A percentile compares a stretch with the other conserved stretches of the same genome.
These are phyloP conservation scores for Carassius gibelio DNA, from an alignment of 2,113 vertebrate species.

Conservation along the genomic window DNA sequence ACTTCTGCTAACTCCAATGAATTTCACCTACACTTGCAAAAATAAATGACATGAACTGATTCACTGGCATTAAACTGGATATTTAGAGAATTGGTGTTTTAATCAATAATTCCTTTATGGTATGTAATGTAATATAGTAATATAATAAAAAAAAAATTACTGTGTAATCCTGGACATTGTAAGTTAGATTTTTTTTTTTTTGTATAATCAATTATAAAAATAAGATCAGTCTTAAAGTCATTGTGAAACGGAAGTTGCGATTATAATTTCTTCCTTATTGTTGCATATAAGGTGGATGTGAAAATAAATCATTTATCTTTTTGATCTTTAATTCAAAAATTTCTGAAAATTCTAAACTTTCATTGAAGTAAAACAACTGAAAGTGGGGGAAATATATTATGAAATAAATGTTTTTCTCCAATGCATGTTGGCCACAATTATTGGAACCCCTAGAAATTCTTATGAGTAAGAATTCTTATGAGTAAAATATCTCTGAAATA, in stretches of 20 bases:
- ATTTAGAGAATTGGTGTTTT: background rate
- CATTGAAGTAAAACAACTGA: too few relatives aligned
- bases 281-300: too few relatives aligned
- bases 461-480: too few relatives aligned
- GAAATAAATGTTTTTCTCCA: too few relatives aligned
- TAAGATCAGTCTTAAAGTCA: background rate
- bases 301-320: too few relatives aligned
- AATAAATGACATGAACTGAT: background rate
- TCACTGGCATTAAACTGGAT: background rate
- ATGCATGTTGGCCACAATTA: too few relatives aligned
- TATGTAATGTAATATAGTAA: background rate
- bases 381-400: too few relatives aligned
- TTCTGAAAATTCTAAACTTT: too few relatives aligned
- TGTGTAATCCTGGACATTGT: conserved; percentile 11
- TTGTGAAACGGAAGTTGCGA: background rate
- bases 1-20: conserved; percentile 26
- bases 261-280: background rate
- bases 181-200: background rate
- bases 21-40: conserved; percentile 7
- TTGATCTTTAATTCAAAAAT: too few relatives aligned
- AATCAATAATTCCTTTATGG: conserved; percentile 24
- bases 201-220: background rate
- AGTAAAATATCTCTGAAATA: too few relatives aligned
- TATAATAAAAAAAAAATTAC: conserved; percentile 5
- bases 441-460: too few relatives aligned